Conservation (phyloP, 2,113 vertebrate genomes). For the Meleagris gallopavo region DNA sequence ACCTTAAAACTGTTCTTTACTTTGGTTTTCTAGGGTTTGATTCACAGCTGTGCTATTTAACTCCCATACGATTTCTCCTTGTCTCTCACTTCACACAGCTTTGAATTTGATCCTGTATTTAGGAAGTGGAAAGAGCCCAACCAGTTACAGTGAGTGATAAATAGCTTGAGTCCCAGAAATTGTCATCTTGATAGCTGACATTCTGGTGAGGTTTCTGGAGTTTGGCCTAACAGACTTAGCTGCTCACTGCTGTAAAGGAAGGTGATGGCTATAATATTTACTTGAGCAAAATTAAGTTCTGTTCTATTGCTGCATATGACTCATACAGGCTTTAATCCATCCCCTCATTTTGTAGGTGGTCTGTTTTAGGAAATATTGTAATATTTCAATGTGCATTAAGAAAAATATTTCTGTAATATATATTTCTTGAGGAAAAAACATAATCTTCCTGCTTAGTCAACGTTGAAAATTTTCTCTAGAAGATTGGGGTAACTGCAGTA, state of each 20-base stretch:
- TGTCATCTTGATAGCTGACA: neutral
- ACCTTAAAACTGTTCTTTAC: neutral
- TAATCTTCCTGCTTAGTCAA: neutral
- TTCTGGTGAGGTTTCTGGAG: neutral
- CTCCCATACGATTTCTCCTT: neutral
- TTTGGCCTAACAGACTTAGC: neutral
- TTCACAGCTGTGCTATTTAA: neutral
- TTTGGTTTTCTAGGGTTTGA: neutral
- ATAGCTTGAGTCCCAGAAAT: neutral
- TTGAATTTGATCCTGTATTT: neutral
- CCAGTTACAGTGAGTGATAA: neutral
- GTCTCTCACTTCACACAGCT: neutral
- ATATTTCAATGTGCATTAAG: neutral
- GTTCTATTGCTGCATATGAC: neutral
- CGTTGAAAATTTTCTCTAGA: neutral
- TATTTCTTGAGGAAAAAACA: neutral
- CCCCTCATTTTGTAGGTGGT: neutral
- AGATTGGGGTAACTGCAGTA: neutral
- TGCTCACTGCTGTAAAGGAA: neutral
- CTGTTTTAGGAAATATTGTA: conserved; percentile 6
- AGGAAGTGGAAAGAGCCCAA: neutral
- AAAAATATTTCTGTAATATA: neutral
- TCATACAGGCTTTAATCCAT: neutral
- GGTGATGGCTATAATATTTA: neutral
- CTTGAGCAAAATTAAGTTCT: neutral